Evolutionary conservation across 2,888 invertebrate genomes (phyloP), one percentile per base, ranked within the genome.

Genomic region (Rotaria magnacalcarata): DNA sequence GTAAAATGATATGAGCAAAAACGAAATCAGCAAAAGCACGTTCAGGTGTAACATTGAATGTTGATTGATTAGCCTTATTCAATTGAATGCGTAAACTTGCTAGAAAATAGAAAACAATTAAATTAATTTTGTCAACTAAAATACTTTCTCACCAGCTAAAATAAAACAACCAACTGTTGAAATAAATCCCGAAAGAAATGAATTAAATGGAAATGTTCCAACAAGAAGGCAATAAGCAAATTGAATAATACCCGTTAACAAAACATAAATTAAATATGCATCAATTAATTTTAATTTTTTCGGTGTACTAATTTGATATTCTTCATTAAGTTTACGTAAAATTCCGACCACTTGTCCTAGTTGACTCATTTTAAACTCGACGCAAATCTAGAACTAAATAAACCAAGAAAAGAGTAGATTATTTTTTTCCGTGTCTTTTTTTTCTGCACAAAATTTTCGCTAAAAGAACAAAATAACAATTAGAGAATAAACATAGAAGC

Each of bases 141-240:
- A 41, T n/a, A 52, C 10, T 14, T 4, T 19, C 93, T 90, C 92
- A 96, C 97, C 96, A 91, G 94, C 99, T 87, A 99, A 93, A 87
- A 99, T 95, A 91, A 99, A 99, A 87, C 95, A 95, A 90, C 96
- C 97, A 74, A 99, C 96, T 87, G 95, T 95, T 67, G 97, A 97
- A 89, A 99, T 98, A 91, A 99, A 99, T 86, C 99, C 99, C 89
- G 97, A 96, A 84, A 99, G 94, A 92, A 99, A 99, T 27, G 98
- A 97, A 92, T 99, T 99, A 92, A 99, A 99, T 0, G 99, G 99
- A 91, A 97, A 99, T 74, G 99, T 98, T 90, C 99, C 99, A 89
- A 99, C 98, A 87, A 98, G 92, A 90, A 96, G 94, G 92, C 98
- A 98, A 91, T 99, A 99, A 86, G 94, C 93, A 92, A 98, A 99